Evolutionary conservation across 2,113 vertebrate genomes (phyloP).

Genomic region (Antechinus flavipes): DNA sequence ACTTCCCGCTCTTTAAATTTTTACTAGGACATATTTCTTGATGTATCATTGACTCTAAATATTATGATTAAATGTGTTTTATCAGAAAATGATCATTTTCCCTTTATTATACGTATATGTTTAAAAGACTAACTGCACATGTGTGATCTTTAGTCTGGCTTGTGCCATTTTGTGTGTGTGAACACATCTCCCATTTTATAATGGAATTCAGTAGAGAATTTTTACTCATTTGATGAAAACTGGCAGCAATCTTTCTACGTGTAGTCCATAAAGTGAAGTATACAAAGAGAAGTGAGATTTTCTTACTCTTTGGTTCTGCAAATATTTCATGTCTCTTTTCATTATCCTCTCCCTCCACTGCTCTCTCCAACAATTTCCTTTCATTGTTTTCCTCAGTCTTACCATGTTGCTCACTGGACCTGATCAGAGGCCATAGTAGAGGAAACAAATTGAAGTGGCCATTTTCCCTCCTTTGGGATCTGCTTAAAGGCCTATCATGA

Average conservation of each 20-base stretch:
- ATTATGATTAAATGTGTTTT: constrained; percentile 45
- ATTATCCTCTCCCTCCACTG: constrained; percentile 21
- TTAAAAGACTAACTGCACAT: constrained; percentile 25
- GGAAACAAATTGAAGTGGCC: constrained; percentile 32
- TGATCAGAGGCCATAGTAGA: constrained; percentile 45
- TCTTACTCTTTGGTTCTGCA: constrained; percentile 14
- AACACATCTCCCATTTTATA: constrained; percentile 41
- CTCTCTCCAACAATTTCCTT: constrained; percentile 43
- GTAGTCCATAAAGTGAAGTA: background rate
- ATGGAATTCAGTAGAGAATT: constrained; percentile 27
- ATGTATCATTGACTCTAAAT: constrained; percentile 1
- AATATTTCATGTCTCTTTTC: constrained; percentile 53
- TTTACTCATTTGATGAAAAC: constrained; percentile 12
- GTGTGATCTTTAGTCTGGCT: background rate
- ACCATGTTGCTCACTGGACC: constrained; percentile 16
- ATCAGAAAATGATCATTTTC: constrained; percentile 46
- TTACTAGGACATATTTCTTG: background rate
- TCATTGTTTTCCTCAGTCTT: constrained; percentile 52
- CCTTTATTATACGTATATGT: constrained; percentile 2
- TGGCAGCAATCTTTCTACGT: constrained; percentile 18
- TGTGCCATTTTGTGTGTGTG: background rate
- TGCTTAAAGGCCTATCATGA: constrained; percentile 46
- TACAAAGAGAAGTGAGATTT: constrained; percentile 11
- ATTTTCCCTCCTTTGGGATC: constrained; percentile 43
- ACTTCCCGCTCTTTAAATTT: background rate